Evolutionary conservation across 2,888 invertebrate genomes (phyloP).

Genomic region (Caenorhabditis plicata): DNA sequence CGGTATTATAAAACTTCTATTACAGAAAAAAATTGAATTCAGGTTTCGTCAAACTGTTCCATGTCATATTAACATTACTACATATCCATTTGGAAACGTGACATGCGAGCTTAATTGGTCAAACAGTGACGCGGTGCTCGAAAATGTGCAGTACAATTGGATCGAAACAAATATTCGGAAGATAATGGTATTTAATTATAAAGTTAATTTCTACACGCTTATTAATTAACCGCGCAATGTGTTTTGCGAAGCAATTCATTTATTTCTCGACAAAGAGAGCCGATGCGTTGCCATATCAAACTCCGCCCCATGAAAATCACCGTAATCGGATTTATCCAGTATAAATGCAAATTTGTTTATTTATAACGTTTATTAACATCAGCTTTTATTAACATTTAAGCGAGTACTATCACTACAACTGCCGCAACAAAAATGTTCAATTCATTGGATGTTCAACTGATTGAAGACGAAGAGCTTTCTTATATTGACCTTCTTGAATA

Average conservation of each 20-base stretch:
- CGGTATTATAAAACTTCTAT: conserved; percentile 1
- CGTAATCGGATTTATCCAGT: too few relatives aligned
- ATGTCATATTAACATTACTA: conserved; percentile 8
- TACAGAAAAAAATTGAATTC: conserved; percentile 1
- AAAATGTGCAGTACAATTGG: background rate
- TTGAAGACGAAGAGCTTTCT: too few relatives aligned
- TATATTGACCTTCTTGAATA: too few relatives aligned
- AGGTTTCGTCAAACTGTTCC: conserved; percentile 21
- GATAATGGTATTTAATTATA: background rate
- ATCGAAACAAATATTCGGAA: background rate
- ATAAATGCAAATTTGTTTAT: too few relatives aligned
- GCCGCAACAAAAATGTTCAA: too few relatives aligned
- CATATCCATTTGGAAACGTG: conserved; percentile 32
- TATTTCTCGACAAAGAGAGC: too few relatives aligned
- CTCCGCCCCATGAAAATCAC: too few relatives aligned
- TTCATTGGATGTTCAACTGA: too few relatives aligned
- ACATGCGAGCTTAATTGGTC: conserved; percentile 18
- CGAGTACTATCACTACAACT: too few relatives aligned
- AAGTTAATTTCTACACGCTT: background rate
- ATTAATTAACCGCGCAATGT: background rate
- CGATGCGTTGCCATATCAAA: too few relatives aligned
- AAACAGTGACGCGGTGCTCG: background rate
- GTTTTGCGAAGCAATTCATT: background rate
- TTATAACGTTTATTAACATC: too few relatives aligned
- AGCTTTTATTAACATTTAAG: too few relatives aligned